Evolutionary conservation across 2,797 vertebrate species (phyloP).

Genomic region (Micromesistius poutassou): DNA sequence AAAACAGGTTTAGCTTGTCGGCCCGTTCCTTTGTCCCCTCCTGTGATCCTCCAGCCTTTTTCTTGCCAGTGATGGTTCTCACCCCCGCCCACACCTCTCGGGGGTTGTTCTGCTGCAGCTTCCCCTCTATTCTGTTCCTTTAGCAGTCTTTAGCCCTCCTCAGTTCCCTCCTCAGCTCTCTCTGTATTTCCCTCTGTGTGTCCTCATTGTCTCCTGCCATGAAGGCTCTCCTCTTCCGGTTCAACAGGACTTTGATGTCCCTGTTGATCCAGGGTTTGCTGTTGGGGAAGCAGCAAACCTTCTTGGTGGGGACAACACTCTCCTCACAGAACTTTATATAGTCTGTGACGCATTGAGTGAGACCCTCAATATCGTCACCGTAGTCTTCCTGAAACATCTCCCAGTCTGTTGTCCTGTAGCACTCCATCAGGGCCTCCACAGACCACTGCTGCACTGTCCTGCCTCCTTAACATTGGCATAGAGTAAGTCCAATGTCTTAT

Average conservation of each 20-base stretch:
- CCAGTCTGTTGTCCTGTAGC: no score
- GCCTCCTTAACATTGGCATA: no score
- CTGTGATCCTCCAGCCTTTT: neutral
- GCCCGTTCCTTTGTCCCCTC: neutral
- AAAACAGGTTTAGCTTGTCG: no score
- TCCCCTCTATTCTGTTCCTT: neutral
- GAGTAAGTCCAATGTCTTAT: no score
- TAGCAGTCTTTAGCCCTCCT: neutral
- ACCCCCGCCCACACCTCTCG: slow-evolving; percentile 1
- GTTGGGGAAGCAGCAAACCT: slow-evolving; percentile 4
- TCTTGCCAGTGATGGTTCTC: neutral
- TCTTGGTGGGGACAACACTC: neutral
- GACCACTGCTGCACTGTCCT: no score
- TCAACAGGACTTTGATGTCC: neutral
- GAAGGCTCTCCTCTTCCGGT: neutral
- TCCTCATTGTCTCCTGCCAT: neutral
- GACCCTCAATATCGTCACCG: neutral
- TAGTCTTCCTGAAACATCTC: no score
- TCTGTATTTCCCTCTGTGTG: neutral
- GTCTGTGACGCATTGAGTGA: neutral
- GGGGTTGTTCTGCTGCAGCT: slow-evolving; percentile 1
- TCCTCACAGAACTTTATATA: slow-evolving; percentile 5
- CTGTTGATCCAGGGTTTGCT: slow-evolving; percentile 1
- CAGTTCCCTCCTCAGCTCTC: neutral
- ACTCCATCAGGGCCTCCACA: neutral